phyloP scores from a whole-genome alignment of 2,797 vertebrate genomes.

The Anguilla megastoma region DNA sequence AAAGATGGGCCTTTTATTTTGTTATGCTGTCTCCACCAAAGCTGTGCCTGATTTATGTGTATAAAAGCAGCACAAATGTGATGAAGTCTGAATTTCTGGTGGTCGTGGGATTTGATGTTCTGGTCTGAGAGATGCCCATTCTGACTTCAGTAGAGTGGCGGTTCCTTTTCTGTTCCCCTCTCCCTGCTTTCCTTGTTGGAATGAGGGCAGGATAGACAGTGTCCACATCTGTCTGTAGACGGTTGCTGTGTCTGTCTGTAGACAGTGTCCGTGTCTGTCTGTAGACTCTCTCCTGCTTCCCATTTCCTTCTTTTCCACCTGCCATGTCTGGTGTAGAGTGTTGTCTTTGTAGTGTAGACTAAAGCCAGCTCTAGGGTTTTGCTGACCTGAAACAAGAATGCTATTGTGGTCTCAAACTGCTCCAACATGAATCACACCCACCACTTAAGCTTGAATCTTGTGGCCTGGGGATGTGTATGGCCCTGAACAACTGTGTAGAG shows the following conservation, averaged over 20 bases:
- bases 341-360: not conserved
- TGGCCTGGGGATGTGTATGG: too few species aligned
- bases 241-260: not conserved
- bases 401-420: too few species aligned
- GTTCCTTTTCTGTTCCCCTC: not conserved
- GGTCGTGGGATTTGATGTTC: not conserved
- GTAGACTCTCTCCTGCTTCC: not conserved
- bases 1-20: not conserved
- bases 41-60: not conserved
- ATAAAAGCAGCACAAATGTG: not conserved
- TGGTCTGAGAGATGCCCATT: not conserved
- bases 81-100: conserved; percentile 4
- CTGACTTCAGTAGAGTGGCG: not conserved
- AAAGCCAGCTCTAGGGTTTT: too few species aligned
- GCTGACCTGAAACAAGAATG: too few species aligned
- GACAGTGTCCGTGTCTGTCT: too few species aligned
- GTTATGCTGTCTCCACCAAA: not conserved
- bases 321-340: not conserved
- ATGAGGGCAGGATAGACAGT: not conserved
- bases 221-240: not conserved
- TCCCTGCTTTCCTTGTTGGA: not conserved
- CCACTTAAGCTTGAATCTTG: too few species aligned
- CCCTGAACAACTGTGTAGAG: too few species aligned
- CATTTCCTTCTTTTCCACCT: not conserved
- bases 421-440: too few species aligned